phyloP scores from a whole-genome alignment of 2,113 vertebrate genomes.

The Galbula dea region DNA sequence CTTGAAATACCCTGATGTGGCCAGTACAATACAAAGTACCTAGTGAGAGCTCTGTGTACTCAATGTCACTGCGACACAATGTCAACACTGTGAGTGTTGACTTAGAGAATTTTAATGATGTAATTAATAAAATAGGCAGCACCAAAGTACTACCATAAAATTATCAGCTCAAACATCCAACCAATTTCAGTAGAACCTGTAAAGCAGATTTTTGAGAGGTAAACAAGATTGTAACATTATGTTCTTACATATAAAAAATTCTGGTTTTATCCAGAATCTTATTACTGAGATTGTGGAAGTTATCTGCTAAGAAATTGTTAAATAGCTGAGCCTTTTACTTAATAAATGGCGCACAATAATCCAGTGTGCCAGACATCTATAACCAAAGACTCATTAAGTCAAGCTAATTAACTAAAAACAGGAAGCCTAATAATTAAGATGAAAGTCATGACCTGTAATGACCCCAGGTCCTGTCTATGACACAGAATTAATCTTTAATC shows the following conservation, averaged over 20 bases:
- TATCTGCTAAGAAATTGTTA: not conserved
- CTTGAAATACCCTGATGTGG: not conserved
- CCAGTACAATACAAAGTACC: not conserved
- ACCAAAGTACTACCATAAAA: not conserved
- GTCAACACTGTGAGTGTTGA: not conserved
- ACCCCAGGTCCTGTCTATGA: slow-evolving; percentile 58
- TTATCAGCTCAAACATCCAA: not conserved
- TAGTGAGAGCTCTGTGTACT: not conserved
- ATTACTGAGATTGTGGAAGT: not conserved
- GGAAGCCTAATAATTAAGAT: slow-evolving; percentile 70
- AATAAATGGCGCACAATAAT: not conserved
- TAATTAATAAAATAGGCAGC: not conserved
- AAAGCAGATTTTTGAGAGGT: not conserved
- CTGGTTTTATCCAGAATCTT: not conserved
- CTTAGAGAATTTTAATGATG: not conserved
- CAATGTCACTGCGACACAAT: too few species aligned
- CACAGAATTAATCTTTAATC: slow-evolving; percentile 78
- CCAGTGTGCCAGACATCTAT: slow-evolving; percentile 17
- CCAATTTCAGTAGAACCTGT: not conserved
- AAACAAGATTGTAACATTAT: not conserved
- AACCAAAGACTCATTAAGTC: slow-evolving; percentile 67
- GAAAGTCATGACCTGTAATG: slow-evolving; percentile 68
- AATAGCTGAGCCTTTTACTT: not conserved
- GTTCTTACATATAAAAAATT: not conserved
- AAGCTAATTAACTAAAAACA: slow-evolving; percentile 75